phyloP scores from a whole-genome alignment of 1,140 invertebrate genomes.

The Aphelinus atriplicis region DNA sequence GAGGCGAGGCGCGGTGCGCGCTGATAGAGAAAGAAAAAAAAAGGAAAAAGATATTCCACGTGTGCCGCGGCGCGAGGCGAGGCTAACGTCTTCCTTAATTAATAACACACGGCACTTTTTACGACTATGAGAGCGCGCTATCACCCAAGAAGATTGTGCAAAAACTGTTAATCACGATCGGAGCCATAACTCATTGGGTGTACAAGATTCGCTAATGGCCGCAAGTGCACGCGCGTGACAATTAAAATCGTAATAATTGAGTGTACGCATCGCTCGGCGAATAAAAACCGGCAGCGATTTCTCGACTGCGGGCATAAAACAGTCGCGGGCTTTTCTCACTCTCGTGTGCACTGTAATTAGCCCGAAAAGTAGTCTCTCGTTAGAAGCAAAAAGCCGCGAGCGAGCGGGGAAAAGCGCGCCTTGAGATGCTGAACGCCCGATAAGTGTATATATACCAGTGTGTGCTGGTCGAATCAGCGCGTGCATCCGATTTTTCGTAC shows the following conservation, averaged over 20 bases:
- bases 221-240: slow-evolving; percentile 21
- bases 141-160: slow-evolving; percentile 10
- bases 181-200: slow-evolving; percentile 16
- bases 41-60: background rate
- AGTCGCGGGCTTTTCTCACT: slow-evolving; percentile 14
- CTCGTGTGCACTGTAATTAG: too few relatives aligned
- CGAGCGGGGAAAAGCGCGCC: too few relatives aligned
- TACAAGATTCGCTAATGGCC: slow-evolving; percentile 21
- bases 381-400: slow-evolving; percentile 8
- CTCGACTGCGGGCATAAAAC: background rate
- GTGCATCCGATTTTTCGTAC: slow-evolving; percentile 52
- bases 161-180: slow-evolving; percentile 21
- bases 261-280: background rate
- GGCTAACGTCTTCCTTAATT: slow-evolving; percentile 8
- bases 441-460: slow-evolving; percentile 29
- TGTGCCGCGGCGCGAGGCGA: background rate
- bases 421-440: background rate
- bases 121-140: background rate
- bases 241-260: slow-evolving; percentile 32
- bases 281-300: background rate
- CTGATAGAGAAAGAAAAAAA: too few relatives aligned
- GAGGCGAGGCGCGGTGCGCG: too few relatives aligned
- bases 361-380: slow-evolving; percentile 38
- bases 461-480: slow-evolving; percentile 45
- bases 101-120: background rate